Evolutionary conservation across 1,140 invertebrate genomes (phyloP), one percentile per base, ranked within the genome.

Genomic region (Bathynomus jamesi): DNA sequence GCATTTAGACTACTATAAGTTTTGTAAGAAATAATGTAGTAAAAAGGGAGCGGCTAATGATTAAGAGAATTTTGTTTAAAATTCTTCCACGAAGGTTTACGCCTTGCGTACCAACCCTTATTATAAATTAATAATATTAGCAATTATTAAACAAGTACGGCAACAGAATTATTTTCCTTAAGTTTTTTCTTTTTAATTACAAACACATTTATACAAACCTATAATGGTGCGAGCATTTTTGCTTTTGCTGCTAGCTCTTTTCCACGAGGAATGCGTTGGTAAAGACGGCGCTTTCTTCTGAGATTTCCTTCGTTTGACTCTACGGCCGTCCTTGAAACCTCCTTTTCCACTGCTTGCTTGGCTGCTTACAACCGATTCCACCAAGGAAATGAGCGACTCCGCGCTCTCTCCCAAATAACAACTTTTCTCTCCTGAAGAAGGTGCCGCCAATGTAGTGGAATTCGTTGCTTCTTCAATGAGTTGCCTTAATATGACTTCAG

Each of bases 221-320:
- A 21, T 21, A 53, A 21, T 53, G 40, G 13, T 53, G 13, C 40
- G 1, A 21, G 21, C 13, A 53, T 21, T 53, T 53, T 21, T 53
- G 40, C n/a, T 53, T 53, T 53, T 53, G 40, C 13, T 5, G 40
- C 13, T 11, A 53, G n/a, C n/a, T n/a, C n/a, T 70, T 32, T 74
- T 74, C 72, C 76, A 74, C 2, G 76, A 77, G 8, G 76, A 72
- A 65, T 77, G 73, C 13, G 76, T 72, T 5, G 76, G 72, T 10
- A 77, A 65, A 10, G 69, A 70, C 3, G 76, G 76, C 28, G 70
- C 72, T 24, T 69, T 69, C 65, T 73, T 74, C 21, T 69, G 67
- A 4, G 76, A 77, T 60, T 74, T 77, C 29, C 73, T 69, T 63
- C 72, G 61, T 8, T 72, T 69, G 13, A 77, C 70, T 11, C 73